Base-by-base conservation (phyloP, 2,888 invertebrate genomes). In the Megastigmus dorsalis region DNA sequence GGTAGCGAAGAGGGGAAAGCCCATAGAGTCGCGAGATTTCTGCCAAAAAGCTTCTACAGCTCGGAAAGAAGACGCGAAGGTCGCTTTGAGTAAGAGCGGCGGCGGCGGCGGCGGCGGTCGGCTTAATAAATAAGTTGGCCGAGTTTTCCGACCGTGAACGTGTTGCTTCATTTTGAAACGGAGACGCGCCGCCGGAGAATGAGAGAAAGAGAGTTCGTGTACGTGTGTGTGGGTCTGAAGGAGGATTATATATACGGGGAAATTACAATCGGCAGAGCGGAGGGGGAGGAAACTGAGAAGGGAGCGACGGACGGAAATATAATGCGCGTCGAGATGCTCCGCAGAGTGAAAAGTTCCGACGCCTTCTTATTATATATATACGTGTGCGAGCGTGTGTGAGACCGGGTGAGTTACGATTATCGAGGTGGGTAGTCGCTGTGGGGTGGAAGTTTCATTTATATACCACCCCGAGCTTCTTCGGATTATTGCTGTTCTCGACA, bases 131-230 rank as follows among this genome's bases (percentile, higher is more conserved):
- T 63, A 71, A 65, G 70, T 70, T 74, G 76, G 74, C 76, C 76
- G 76, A 76, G 70, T 76, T 74, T 77, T 54, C 67, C 71, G 77
- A 75, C 72, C 77, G 70, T 77, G 75, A 75, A 71, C 72, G 72
- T 52, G 67, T 76, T 76, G 65, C 76, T 59, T 73, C 76, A 76
- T 45, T 48, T 57, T 62, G 63, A 70, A 75, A 74, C 50, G 45
- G 59, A 70, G 66, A 72, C 43, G 48, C 3, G 15, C 26, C 13
- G 36, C 15, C 43, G 5, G 10, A 4, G 10, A 43, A 28, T 52
- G n/a, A 43, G 13, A 38, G 52, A 33, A 43, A 28, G 6, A 28
- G 45, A 54, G 33, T n/a, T n/a, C n/a, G 9, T 30, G 18, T 30
- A 48, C 1, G 20, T 23, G 7, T 20, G 18, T 23, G 23, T 10